Evolutionary conservation across 2,888 invertebrate genomes (phyloP), one percentile per base, ranked within the genome.

Genomic region (Eumacrocentrus americanus): DNA sequence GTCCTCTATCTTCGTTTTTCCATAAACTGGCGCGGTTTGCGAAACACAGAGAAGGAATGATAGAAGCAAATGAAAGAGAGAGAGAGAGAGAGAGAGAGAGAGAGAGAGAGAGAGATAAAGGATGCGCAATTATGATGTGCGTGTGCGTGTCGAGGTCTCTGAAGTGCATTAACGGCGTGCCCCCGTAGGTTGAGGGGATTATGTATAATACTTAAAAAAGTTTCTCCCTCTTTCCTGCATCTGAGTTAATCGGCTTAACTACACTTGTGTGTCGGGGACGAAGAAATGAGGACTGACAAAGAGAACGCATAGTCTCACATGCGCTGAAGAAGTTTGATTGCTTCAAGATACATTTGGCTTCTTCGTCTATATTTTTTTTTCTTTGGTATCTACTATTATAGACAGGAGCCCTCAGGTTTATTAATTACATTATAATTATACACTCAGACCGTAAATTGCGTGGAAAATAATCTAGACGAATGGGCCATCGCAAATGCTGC

Each of bases 401-500:
- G 18, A 51, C 18, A 34, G 16, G 50, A 35, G 18, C 11, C 50
- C n/a, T 7, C 50, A 34, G 35, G 35, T 35, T 50, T 12, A 37
- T 51, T 51, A 51, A 51, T 51, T n/a, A 22, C 29, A n/a, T 6
- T 11, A 23, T 34, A 51, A 51, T 51, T 51, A 12, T 35, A 35
- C 25, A 50, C 20, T 50, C 16, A 25, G 11, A 9, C 14, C 18
- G 20, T 9, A 23, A 50, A 34, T 50, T 34, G 57, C 44, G 18
- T 55, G 55, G 57, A 62, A 58, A 64, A 59, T 62, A 62, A 62
- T 64, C 47, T 40, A 42, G 38, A 51, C 48, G 57, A 50, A 44
- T 40, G 44, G 20, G 50, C 16, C 6, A 57, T 23, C 29, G 38
- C 40, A 20, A 22, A 23, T 22, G 25, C 6, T 20, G 20, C n/a